A percentile compares a stretch with the other conserved stretches of the same genome.
These are phyloP conservation scores for Phrynocephalus versicolor DNA, from an alignment of 2,113 vertebrate species.

Conservation along the genomic window DNA sequence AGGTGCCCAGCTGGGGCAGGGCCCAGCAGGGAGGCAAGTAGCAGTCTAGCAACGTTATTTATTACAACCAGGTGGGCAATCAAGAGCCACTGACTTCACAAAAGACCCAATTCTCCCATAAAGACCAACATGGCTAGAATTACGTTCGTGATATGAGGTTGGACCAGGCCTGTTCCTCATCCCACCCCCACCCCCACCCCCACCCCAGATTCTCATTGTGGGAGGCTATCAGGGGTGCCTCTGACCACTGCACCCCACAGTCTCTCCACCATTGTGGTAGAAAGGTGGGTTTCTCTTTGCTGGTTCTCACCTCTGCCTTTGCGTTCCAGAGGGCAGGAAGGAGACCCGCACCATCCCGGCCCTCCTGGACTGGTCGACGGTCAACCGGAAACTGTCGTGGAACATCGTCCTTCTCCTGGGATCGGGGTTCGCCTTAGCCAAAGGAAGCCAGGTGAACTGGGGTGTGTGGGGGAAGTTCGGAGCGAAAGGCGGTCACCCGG, in stretches of 20 bases:
- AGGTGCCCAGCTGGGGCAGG: constrained; percentile 28
- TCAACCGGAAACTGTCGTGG: constrained; percentile 91
- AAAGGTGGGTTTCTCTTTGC: background rate
- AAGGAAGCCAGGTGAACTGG: constrained; percentile 85
- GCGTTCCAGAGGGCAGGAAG: constrained; percentile 59
- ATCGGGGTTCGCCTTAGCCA: constrained; percentile 91
- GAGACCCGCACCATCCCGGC: constrained; percentile 69
- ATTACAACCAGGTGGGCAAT: too few species aligned
- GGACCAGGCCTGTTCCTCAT: too few species aligned
- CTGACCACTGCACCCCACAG: too few species aligned
- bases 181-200: too few species aligned
- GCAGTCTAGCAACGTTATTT: too few species aligned
- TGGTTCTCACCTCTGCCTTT: constrained; percentile 5
- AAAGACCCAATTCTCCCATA: too few species aligned
- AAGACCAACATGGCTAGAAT: background rate
- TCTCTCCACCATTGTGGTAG: too few species aligned
- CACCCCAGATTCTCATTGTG: too few species aligned
- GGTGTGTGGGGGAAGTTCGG: background rate
- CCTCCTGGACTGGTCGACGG: constrained; percentile 83
- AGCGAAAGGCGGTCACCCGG: background rate
- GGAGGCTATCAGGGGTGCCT: too few species aligned
- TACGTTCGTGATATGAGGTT: too few species aligned
- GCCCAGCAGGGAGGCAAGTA: background rate
- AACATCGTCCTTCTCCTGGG: constrained; percentile 89
- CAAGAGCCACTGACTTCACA: too few species aligned